Conservation (phyloP, 1,140 invertebrate species). For the Drosophila neocordata region DNA sequence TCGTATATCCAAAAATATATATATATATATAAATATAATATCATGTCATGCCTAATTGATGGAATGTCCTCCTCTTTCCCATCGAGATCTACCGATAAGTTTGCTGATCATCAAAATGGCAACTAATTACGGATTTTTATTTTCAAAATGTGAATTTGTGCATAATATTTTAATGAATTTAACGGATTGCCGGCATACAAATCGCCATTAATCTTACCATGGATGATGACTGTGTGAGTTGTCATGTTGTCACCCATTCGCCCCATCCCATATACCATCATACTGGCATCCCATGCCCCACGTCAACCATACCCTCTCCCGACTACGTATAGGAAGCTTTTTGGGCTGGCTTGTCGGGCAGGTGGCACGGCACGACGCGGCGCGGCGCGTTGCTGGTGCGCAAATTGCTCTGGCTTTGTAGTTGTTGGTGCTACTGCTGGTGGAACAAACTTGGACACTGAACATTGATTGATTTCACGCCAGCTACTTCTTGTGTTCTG, state of each 20-base stretch:
- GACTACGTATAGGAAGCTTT: not conserved
- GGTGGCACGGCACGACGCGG: conserved; percentile 17
- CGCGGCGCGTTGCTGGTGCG: conserved; percentile 10
- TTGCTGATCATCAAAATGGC: not conserved
- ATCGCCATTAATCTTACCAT: conserved; percentile 64
- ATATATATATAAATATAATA: not conserved
- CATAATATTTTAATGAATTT: conserved; percentile 77
- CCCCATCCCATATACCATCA: not conserved
- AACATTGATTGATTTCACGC: conserved; percentile 80
- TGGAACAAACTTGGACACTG: conserved; percentile 26
- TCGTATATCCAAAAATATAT: not conserved
- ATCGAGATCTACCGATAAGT: not conserved
- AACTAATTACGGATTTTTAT: conserved; percentile 52
- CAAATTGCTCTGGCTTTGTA: conserved; percentile 1
- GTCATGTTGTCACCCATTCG: conserved; percentile 16
- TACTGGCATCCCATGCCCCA: too few species aligned
- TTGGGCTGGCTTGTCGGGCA: conserved; percentile 9
- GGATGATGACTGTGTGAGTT: conserved; percentile 16
- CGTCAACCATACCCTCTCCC: not conserved
- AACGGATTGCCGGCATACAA: conserved; percentile 71
- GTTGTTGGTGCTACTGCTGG: conserved; percentile 8
- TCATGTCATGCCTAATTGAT: conserved; percentile 7
- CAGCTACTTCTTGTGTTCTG: conserved; percentile 38
- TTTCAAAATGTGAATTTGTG: conserved; percentile 67
- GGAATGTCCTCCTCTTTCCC: not conserved